Base-by-base conservation (phyloP, 2,797 vertebrate species). In the Protosalanx chinensis region DNA sequence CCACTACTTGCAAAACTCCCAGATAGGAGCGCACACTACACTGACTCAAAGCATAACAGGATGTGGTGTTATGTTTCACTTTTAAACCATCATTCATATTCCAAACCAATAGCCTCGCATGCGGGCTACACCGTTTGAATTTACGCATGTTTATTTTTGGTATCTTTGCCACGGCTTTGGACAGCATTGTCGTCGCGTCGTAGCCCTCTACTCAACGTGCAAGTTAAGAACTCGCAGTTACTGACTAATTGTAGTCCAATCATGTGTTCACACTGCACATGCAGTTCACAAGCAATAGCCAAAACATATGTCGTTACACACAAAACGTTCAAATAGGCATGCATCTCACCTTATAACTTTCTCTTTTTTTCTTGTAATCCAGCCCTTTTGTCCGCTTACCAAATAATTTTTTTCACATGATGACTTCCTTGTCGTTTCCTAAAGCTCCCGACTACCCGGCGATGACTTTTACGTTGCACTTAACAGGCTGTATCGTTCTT, bases 401-500 rank as follows among this genome's bases (percentile, higher is more conserved):
- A 84, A 84, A 77, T 83, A 79, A 83, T 70, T 82, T 87, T 85
- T 88, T 73, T 93, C 91, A 93, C 93, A 93, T 93, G 90, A 83
- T 93, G 90, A 84, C 91, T 90, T 86, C 84, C 84, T 88, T 77
- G 87, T 85, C 87, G 87, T 81, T 87, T 89, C 88, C 86, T 86
- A 82, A 84, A 88, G 85, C 88, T 83, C 86, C 79, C 67, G 80
- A 81, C 79, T 83, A 85, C 87, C 85, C 75, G 85, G 76, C 75
- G 59, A 76, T 76, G 62, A 73, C 81, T 78, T 80, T 80, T 79
- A 69, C 60, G 75, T 64, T 73, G 70, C 68, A 62, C 72, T 57
- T 57, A 72, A 73, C 78, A 70, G 72, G 33, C 67, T 73, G 20
- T 74, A 69, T 76, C n/a, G 79, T 79, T 76, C 74, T 81, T 33